Percentiles rank a stretch among this genome's conserved stretches.
Conservation (phyloP, 2,113 vertebrate species). For the Indri indri region DNA sequence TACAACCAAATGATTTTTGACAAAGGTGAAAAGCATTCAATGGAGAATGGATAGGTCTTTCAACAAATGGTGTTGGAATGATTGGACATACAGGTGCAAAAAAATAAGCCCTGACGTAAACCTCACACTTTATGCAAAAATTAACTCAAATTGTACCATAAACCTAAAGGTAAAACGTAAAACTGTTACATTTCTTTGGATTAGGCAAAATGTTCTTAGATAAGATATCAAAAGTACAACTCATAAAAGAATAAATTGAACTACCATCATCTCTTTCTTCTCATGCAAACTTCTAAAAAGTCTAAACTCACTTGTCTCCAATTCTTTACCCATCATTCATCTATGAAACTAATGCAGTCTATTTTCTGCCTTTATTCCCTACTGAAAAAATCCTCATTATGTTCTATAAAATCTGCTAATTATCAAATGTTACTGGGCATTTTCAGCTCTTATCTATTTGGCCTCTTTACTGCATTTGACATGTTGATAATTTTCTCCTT, state of each 20-base stretch:
- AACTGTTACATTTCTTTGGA: background rate
- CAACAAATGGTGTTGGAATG: background rate
- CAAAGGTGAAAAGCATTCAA: background rate
- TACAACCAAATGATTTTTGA: no score
- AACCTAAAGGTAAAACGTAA: background rate
- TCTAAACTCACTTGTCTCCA: background rate
- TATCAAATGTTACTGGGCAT: background rate
- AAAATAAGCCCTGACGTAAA: background rate
- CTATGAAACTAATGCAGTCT: background rate
- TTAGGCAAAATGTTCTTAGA: background rate
- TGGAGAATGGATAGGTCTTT: background rate
- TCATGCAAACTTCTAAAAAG: background rate
- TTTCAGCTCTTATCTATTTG: slow-evolving; percentile 4
- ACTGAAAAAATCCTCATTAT: background rate
- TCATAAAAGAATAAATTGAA: background rate
- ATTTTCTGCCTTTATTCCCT: background rate
- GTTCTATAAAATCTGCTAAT: background rate
- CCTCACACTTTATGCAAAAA: background rate
- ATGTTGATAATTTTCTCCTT: background rate
- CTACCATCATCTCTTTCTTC: background rate
- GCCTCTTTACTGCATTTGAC: background rate
- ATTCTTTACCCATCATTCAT: background rate
- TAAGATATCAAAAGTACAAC: background rate
- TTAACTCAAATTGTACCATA: background rate
- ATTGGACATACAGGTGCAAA: background rate